Base-by-base conservation (phyloP, 1,140 invertebrate species). In the Cotesia glomerata region DNA sequence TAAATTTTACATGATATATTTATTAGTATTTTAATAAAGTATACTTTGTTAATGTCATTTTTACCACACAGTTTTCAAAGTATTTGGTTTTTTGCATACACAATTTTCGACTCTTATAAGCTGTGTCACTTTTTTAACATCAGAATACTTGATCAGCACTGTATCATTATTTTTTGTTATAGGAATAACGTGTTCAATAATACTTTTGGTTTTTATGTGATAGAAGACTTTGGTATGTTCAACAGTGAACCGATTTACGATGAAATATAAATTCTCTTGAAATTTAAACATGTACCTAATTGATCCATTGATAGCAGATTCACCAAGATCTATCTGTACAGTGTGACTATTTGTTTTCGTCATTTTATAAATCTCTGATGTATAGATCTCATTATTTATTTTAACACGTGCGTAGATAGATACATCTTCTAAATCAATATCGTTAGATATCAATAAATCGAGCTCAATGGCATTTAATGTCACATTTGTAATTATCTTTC, bases 271-370 rank as follows among this genome's bases (percentile, higher is more conserved):
- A 9, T 35, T 36, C 3, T 72, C 52, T 70, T 49, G 34, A 52
- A 64, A 64, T 39, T 68, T 34, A 45, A 74, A 68, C 68, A 69
- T 74, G 65, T 68, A 74, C 49, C 52, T 26, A 66, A 74, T 76
- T 5, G 39, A 59, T 36, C 75, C 73, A 58, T 76, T 59, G 9
- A 63, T 62, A 4, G 59, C 18, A 5, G 26, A 32, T 32, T 72
- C 65, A 67, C 61, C 56, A 8, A 5, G 11, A 51, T 58, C 54
- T 7, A 78, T 58, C 63, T 74, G 9, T 14, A 74, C 51, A 4
- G 69, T 73, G 63, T 73, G 74, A 68, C 71, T 78, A 66, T 78
- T 78, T 36, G 73, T 76, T 74, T 78, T 75, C 5, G 62, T 75
- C 0, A 18, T 52, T 73, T 78, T 78, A 54, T 78, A 76, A 26